phyloP scores from a whole-genome alignment of 2,113 vertebrate species.

The Silurus meridionalis region DNA sequence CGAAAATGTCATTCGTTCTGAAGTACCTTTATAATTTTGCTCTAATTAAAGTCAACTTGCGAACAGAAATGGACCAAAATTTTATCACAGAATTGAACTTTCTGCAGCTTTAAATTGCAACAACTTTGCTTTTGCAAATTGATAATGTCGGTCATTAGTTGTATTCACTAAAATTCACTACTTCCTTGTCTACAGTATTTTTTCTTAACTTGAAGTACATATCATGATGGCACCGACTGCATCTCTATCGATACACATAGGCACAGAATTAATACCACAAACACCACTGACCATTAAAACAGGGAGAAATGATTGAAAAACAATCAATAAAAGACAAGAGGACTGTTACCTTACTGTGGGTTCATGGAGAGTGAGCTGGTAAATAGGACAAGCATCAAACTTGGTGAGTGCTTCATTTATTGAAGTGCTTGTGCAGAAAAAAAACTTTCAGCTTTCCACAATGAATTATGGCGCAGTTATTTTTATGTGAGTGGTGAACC shows the following conservation, averaged over 20 bases:
- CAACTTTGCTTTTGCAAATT: not conserved
- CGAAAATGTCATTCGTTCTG: too few species aligned
- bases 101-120: too few species aligned
- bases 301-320: not conserved
- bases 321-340: not conserved
- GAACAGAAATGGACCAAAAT: not conserved
- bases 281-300: not conserved
- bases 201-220: not conserved
- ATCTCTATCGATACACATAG: not conserved
- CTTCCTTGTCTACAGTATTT: not conserved
- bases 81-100: not conserved
- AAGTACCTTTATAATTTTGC: too few species aligned
- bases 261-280: not conserved
- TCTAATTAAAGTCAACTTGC: too few species aligned
- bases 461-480: not conserved
- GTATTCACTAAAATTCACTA: not conserved
- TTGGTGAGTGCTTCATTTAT: not conserved
- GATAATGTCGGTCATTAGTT: not conserved
- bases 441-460: slow-evolving; percentile 1
- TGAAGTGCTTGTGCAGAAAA: not conserved
- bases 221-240: not conserved
- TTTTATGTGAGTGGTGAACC: not conserved
- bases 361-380: not conserved
- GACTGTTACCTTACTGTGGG: slow-evolving; percentile 14
- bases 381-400: slow-evolving; percentile 11